Percentiles rank a stretch among this genome's conserved stretches.
phyloP scores from a whole-genome alignment of 2,888 invertebrate species.

The Patella depressa region DNA sequence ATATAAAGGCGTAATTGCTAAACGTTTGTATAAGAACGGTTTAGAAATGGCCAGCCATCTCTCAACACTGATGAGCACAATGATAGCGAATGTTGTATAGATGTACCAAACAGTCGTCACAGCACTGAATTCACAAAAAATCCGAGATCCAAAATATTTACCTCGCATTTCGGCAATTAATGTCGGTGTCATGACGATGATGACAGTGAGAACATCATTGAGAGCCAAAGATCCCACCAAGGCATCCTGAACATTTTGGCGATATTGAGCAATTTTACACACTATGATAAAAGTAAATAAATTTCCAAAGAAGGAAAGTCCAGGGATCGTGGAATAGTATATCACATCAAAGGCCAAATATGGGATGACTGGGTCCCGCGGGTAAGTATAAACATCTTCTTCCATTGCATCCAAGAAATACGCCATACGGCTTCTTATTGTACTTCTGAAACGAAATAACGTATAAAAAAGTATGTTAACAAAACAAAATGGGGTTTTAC shows the following conservation, averaged over 20 bases:
- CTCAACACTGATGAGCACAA: slow-evolving; percentile 37
- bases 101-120: slow-evolving; percentile 36
- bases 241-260: slow-evolving; percentile 32
- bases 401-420: no score
- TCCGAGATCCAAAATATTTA: slow-evolving; percentile 19
- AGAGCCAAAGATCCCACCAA: slow-evolving; percentile 34
- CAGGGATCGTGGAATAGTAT: slow-evolving; percentile 25
- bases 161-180: slow-evolving; percentile 31
- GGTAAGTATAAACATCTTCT: background rate
- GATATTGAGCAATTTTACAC: slow-evolving; percentile 29
- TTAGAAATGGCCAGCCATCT: slow-evolving; percentile 35
- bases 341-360: slow-evolving; percentile 21
- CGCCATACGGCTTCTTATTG: no score
- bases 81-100: slow-evolving; percentile 38
- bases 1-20: slow-evolving; percentile 26
- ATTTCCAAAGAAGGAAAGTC: slow-evolving; percentile 32
- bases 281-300: slow-evolving; percentile 36
- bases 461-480: no score
- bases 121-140: slow-evolving; percentile 32
- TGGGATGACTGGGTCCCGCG: background rate
- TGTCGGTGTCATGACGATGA: slow-evolving; percentile 33
- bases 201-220: slow-evolving; percentile 34
- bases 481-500: no score
- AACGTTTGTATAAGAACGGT: slow-evolving; percentile 30
- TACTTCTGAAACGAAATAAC: no score